Percentiles rank a stretch among this genome's conserved stretches.
Conservation (phyloP, 2,888 invertebrate species). For the Ochropleura leucogaster region DNA sequence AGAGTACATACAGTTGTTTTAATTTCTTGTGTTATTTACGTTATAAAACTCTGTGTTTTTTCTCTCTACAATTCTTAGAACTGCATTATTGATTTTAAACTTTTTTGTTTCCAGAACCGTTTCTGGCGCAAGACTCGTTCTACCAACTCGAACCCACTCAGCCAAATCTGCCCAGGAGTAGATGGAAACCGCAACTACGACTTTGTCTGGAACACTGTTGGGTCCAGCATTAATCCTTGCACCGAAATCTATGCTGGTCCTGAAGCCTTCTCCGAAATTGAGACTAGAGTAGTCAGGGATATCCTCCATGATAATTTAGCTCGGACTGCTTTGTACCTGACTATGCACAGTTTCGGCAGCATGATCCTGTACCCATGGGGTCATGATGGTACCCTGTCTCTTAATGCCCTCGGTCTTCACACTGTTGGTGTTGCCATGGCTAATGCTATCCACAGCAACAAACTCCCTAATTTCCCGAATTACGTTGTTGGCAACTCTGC, state of each 20-base stretch:
- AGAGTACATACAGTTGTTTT: not conserved
- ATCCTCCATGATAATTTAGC: slow-evolving; percentile 87
- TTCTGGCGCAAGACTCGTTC: slow-evolving; percentile 94
- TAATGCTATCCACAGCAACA: slow-evolving; percentile 77
- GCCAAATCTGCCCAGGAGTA: slow-evolving; percentile 91
- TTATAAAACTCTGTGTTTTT: not conserved
- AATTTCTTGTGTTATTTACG: not conserved
- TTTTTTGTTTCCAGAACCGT: slow-evolving; percentile 83
- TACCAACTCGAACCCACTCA: slow-evolving; percentile 73
- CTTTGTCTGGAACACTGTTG: slow-evolving; percentile 92
- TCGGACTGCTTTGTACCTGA: slow-evolving; percentile 92
- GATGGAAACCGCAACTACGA: slow-evolving; percentile 95
- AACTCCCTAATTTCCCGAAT: slow-evolving; percentile 77
- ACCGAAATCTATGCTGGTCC: slow-evolving; percentile 91
- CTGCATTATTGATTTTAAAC: not conserved
- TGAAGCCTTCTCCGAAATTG: slow-evolving; percentile 92
- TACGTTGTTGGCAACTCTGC: slow-evolving; percentile 90
- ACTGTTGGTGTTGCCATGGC: slow-evolving; percentile 82
- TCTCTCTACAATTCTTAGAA: not conserved
- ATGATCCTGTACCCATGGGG: slow-evolving; percentile 93
- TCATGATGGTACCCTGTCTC: slow-evolving; percentile 88
- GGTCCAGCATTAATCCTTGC: slow-evolving; percentile 90
- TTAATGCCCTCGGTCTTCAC: slow-evolving; percentile 85
- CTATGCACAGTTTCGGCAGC: slow-evolving; percentile 94
- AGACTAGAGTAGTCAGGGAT: slow-evolving; percentile 91